Evolutionary conservation across 2,113 vertebrate genomes (phyloP).

Genomic region (Brachionichthys hirsutus): DNA sequence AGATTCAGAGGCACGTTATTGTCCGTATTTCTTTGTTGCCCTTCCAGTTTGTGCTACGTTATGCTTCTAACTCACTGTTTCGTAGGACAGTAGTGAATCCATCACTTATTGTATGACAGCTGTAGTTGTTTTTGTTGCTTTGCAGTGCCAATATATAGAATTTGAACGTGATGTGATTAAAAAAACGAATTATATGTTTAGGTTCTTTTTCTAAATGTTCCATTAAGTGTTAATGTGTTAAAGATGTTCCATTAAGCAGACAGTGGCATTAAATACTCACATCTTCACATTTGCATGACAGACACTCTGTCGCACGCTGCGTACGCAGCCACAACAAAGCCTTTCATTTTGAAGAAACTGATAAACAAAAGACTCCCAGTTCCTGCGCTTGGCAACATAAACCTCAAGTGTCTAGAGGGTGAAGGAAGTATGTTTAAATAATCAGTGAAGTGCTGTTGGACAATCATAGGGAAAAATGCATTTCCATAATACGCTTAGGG

Average conservation of each 20-base stretch:
- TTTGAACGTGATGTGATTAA: no score
- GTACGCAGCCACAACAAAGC: constrained; percentile 1
- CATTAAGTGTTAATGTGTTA: no score
- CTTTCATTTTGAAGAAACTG: constrained; percentile 35
- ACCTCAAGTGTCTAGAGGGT: constrained; percentile 35
- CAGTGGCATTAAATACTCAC: background rate
- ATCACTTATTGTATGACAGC: no score
- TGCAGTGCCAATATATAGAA: no score
- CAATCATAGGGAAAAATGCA: constrained; percentile 38
- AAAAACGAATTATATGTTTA: no score
- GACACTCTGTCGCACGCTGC: constrained; percentile 1
- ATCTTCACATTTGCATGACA: constrained; percentile 6
- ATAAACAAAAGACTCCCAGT: constrained; percentile 60
- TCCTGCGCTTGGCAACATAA: constrained; percentile 43
- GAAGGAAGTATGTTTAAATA: constrained; percentile 63
- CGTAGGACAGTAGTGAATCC: no score
- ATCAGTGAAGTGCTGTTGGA: constrained; percentile 44
- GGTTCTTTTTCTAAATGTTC: no score
- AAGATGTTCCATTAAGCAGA: background rate
- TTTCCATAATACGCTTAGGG: constrained; percentile 49
- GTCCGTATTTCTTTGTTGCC: no score
- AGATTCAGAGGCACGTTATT: no score
- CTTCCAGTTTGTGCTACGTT: no score
- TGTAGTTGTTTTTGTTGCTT: no score
- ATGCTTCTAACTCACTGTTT: no score